Conservation (phyloP, 2,797 vertebrate genomes). For the Macropodus opercularis region DNA sequence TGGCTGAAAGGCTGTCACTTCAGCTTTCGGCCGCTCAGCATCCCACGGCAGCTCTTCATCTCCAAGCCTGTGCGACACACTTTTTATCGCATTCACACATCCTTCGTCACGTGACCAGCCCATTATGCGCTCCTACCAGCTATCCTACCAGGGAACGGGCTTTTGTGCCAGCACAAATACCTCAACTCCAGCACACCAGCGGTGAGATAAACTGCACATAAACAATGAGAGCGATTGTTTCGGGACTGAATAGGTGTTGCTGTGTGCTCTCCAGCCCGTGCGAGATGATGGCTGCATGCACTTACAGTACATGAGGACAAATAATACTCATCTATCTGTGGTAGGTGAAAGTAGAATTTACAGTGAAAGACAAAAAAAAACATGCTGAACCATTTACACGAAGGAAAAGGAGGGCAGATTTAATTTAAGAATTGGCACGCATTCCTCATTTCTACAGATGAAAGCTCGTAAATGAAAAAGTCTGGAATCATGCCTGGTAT, state of each 20-base stretch:
- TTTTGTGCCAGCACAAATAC: conserved; percentile 56
- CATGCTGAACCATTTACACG: conserved; percentile 78
- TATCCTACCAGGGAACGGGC: conserved; percentile 31
- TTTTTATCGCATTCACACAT: conserved; percentile 59
- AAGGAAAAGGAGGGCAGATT: conserved; percentile 88
- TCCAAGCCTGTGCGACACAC: conserved; percentile 66
- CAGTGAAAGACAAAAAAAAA: conserved; percentile 64
- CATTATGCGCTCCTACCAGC: conserved; percentile 44
- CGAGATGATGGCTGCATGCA: conserved; percentile 50
- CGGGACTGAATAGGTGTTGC: conserved; percentile 43
- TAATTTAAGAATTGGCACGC: conserved; percentile 98
- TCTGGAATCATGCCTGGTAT: conserved; percentile 92
- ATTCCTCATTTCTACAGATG: conserved; percentile 89
- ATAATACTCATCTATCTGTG: conserved; percentile 36
- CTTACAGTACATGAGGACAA: conserved; percentile 39
- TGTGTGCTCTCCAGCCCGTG: conserved; percentile 39
- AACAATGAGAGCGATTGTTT: conserved; percentile 28
- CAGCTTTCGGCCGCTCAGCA: conserved; percentile 69
- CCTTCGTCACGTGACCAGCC: conserved; percentile 52
- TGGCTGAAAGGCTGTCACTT: conserved; percentile 76
- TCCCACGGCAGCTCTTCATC: conserved; percentile 73
- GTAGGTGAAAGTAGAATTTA: conserved; percentile 64
- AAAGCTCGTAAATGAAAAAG: conserved; percentile 98
- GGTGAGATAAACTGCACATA: conserved; percentile 50
- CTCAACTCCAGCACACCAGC: conserved; percentile 50